Evolutionary conservation across 2,113 vertebrate genomes (phyloP), one percentile per base, ranked within the genome.

Genomic region (Heptranchias perlo): DNA sequence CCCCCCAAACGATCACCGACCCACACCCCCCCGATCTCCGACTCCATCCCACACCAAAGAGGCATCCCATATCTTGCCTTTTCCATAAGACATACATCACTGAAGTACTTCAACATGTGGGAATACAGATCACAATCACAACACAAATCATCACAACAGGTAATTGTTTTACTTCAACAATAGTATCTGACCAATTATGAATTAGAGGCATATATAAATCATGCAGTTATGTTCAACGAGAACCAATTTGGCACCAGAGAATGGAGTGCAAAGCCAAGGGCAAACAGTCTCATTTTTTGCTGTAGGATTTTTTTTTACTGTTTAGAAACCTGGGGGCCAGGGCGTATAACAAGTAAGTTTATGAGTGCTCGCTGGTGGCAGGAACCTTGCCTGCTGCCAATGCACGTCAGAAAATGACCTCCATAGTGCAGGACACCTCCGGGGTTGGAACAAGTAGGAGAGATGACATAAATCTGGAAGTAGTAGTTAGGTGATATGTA

Each of bases 121-220:
- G 31, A 35, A 91, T 31, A 10, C 25, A 91, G 52, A 87, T 28
- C 44, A 4, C 47, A 87, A 87, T n/a, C n/a, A n/a, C n/a, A n/a
- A n/a, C n/a, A n/a, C n/a, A n/a, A n/a, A n/a, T n/a, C n/a, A 87
- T 14, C 76, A 87, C 47, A 91, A 58, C 76, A 91, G 87, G 52
- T 14, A 58, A 91, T 35, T 54, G 2, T 13, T 28, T 89, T 54
- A 58, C 28, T 54, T 31, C 52, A 13, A 16, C 4, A 35, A 10
- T 58, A 35, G 31, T 13, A 52, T 7, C 8, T 35, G 2, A 18
- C 21, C 18, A 18, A 82, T 82, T 44, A 39, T 18, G 76, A 44
- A 44, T 52, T 13, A 91, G 6, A 54, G 47, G 13, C 86, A 58
- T 13, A 52, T 28, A 82, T 82, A 82, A 82, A 82, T 82, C n/a